Conservation (phyloP, 1,140 invertebrate species). For the Aphaenogaster ashmeadi region DNA sequence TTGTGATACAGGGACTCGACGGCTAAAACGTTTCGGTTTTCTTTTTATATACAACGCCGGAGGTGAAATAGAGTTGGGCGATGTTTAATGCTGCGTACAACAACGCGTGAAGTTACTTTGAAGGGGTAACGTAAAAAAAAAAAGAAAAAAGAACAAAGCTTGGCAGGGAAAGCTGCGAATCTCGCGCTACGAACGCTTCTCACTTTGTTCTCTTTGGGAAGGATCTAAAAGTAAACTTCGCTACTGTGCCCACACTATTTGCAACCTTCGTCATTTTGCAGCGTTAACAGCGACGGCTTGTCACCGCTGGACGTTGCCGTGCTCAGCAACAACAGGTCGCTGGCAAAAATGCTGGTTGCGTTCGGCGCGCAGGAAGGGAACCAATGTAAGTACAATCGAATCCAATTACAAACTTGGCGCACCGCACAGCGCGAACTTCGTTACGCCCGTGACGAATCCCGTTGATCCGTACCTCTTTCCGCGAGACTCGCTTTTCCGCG, state of each 20-base stretch:
- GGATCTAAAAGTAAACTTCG: constrained; percentile 18
- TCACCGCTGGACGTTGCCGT: constrained; percentile 97
- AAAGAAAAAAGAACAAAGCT: background rate
- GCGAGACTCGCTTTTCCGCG: constrained; percentile 14
- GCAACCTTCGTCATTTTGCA: constrained; percentile 82
- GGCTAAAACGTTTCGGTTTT: constrained; percentile 1
- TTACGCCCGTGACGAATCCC: constrained; percentile 29
- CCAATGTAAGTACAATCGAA: constrained; percentile 91
- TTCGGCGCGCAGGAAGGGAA: constrained; percentile 96
- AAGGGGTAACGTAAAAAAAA: background rate
- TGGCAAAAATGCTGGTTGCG: constrained; percentile 95
- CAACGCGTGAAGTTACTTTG: background rate
- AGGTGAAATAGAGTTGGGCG: constrained; percentile 4
- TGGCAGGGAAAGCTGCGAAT: background rate
- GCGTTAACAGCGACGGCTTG: constrained; percentile 95
- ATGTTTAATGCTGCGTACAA: background rate
- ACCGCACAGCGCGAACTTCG: constrained; percentile 17
- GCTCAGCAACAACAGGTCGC: constrained; percentile 94
- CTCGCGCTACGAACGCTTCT: background rate
- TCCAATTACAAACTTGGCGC: constrained; percentile 41
- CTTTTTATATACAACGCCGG: background rate
- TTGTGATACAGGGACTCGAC: background rate
- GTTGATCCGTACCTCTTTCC: constrained; percentile 24
- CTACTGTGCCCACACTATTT: background rate
- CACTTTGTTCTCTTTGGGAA: background rate